These are phyloP conservation scores for Aplidium turbinatum DNA, from an alignment of 23 tunicate species.

Conservation along the genomic window DNA sequence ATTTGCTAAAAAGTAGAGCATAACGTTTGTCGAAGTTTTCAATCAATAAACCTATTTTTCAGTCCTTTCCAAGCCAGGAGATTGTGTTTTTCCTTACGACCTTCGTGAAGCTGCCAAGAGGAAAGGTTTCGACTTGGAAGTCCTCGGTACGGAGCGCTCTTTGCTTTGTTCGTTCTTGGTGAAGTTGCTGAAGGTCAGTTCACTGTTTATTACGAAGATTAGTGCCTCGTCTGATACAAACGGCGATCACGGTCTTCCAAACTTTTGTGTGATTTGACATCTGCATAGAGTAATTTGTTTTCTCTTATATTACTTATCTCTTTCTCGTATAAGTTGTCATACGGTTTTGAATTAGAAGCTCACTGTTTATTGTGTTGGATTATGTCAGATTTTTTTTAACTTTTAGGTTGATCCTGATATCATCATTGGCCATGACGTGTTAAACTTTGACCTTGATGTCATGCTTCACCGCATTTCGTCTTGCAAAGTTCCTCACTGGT, in stretches of 20 bases:
- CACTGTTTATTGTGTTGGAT: too few species aligned
- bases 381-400: too few species aligned
- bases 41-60: not conserved
- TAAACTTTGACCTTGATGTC: constrained; percentile 86
- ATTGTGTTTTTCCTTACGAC: constrained; percentile 86
- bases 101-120: constrained; percentile 67
- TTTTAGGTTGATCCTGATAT: constrained; percentile 91
- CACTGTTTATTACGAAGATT: not conserved
- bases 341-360: too few species aligned
- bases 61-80: constrained; percentile 74
- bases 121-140: constrained; percentile 54
- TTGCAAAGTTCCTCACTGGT: constrained; percentile 86
- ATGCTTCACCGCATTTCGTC: constrained; percentile 71
- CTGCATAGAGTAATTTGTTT: too few species aligned
- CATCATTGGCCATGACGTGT: constrained; percentile 85
- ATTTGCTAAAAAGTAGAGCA: too few species aligned
- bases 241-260: too few species aligned
- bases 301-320: too few species aligned
- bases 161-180: constrained; percentile 70
- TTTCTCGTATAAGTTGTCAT: too few species aligned
- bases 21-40: not conserved
- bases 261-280: too few species aligned
- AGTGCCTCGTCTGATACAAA: not conserved
- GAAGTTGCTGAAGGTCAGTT: constrained; percentile 61
- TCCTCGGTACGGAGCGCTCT: constrained; percentile 68